Conservation (phyloP, 2,113 vertebrate genomes). For the Argyrosomus japonicus region DNA sequence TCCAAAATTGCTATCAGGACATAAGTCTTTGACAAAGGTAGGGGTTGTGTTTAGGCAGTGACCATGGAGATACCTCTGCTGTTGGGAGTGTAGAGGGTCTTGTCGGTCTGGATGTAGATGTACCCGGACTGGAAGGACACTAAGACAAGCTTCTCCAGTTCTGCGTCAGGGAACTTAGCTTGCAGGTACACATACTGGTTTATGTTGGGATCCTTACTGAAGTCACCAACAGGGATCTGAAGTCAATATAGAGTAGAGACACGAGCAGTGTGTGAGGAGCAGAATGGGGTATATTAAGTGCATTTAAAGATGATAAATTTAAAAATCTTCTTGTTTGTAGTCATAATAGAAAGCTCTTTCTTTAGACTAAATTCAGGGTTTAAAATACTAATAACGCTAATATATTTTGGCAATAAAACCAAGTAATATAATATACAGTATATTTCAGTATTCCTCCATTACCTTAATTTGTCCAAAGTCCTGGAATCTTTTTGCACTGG, state of each 20-base stretch:
- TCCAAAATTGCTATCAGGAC: no score
- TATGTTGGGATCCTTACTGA: slow-evolving; percentile 43
- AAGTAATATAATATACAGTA: not conserved
- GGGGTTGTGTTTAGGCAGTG: no score
- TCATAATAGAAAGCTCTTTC: not conserved
- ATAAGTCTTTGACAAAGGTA: no score
- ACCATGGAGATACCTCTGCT: slow-evolving; percentile 59
- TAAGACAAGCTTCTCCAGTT: slow-evolving; percentile 78
- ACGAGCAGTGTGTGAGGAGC: not conserved
- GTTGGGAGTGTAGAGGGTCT: slow-evolving; percentile 81
- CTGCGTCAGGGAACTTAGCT: slow-evolving; percentile 62
- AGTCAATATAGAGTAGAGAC: not conserved
- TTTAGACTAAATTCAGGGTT: not conserved
- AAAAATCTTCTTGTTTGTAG: not conserved
- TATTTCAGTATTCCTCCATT: not conserved
- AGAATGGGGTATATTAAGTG: rapidly evolving
- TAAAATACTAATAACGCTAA: not conserved
- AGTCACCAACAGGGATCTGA: slow-evolving; percentile 64
- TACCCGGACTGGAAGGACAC: slow-evolving; percentile 81
- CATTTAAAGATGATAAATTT: not conserved
- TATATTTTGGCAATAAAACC: not conserved
- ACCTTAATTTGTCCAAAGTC: slow-evolving; percentile 78
- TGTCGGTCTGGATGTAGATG: slow-evolving; percentile 83
- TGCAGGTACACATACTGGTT: slow-evolving; percentile 79
- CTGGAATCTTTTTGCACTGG: slow-evolving; percentile 41